These are phyloP conservation scores for Eublepharis macularius DNA, from an alignment of 2,113 vertebrate species.

Conservation along the genomic window DNA sequence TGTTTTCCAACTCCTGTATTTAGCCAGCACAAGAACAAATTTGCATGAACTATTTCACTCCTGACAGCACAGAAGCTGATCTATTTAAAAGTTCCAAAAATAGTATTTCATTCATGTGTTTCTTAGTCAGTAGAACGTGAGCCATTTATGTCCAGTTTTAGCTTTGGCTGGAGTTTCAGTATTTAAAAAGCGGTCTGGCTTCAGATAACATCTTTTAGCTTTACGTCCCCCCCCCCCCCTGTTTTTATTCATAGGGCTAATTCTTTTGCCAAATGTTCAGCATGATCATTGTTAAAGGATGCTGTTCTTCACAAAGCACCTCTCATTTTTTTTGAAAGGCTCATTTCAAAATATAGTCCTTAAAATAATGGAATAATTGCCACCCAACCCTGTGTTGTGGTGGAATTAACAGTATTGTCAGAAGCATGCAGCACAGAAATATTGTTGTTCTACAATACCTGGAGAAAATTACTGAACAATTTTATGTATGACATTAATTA, in stretches of 20 bases:
- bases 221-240: neutral
- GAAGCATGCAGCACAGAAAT: neutral
- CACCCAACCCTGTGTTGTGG: slow-evolving; percentile 23
- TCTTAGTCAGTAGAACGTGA: slow-evolving; percentile 23
- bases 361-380: slow-evolving; percentile 28
- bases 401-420: neutral
- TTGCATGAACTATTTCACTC: slow-evolving; percentile 22
- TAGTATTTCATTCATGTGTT: slow-evolving; percentile 20
- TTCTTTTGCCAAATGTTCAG: slow-evolving; percentile 29
- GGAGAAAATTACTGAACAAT: too few relatives aligned
- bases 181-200: slow-evolving; percentile 10
- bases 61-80: slow-evolving; percentile 12
- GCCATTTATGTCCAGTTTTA: slow-evolving; percentile 27
- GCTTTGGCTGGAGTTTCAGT: slow-evolving; percentile 33
- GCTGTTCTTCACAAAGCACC: neutral
- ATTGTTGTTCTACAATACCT: neutral
- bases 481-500: neutral
- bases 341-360: slow-evolving; percentile 26
- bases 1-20: slow-evolving; percentile 41
- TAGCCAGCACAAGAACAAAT: slow-evolving; percentile 14
- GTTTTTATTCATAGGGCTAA: neutral
- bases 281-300: slow-evolving; percentile 23
- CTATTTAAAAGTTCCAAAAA: slow-evolving; percentile 11
- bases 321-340: neutral
- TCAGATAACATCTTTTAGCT: neutral